Base-by-base conservation (phyloP, 2,888 invertebrate genomes). In the Rotaria macrura region DNA sequence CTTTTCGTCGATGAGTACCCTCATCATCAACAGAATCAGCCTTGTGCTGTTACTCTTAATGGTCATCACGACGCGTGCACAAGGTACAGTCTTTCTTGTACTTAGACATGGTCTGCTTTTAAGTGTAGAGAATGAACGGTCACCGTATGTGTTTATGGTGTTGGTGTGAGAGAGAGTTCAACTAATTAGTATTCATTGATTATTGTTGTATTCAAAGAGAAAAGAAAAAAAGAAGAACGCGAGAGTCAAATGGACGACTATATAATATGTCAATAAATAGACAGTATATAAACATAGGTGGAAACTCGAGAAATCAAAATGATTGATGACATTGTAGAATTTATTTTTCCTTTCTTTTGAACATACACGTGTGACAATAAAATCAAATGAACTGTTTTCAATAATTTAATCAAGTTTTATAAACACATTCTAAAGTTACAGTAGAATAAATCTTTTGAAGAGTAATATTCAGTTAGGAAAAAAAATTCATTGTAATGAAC, bases 171-270 rank as follows among this genome's bases (percentile, higher is more conserved):
- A 65, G 25, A 34, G 65, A 65, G 65, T 65, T 65, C 65, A 65
- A 34, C 34, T 65, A 65, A 65, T 65, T 65, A 65, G 34, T 65
- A 65, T 65, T 65, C 65, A 65, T 65, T 65, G 65, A 65, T 65
- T 65, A 65, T 65, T 65, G 65, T 65, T 65, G 2, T 25, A 54
- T 54, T 54, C 14, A 54, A 54, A 9, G 25, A 9, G 7, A 10
- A 54, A 54, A 54, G 25, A 9, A 54, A 9, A 54, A 54, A 54
- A 25, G 25, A 54, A 25, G 25, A 25, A 7, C 9, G 25, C 7
- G 25, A 54, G 25, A 54, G 25, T 29, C 17, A 65, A 65, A 29
- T 5, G 34, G 14, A 65, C 34, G 14, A 29, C 57, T 57, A n/a
- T 57, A 29, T 34, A 34, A 34, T 65, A 65, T 34, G 34, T 65